Evolutionary conservation across 2,113 vertebrate genomes (phyloP).

Genomic region (Zonotrichia leucophrys): DNA sequence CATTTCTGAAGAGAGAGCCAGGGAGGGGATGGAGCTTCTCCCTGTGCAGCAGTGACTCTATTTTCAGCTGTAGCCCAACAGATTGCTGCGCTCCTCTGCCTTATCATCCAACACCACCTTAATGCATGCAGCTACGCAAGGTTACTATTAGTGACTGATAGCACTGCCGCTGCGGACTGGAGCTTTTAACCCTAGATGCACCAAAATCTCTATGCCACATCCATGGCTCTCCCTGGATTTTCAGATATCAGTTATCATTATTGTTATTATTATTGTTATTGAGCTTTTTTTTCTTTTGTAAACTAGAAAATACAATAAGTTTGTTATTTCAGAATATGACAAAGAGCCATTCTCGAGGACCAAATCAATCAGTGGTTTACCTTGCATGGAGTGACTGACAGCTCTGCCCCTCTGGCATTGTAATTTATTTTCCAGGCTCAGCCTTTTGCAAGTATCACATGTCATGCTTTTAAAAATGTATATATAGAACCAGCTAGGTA

Average conservation of each 20-base stretch:
- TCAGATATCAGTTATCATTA: not conserved
- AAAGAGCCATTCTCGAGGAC: not conserved
- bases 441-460: conserved; percentile 7
- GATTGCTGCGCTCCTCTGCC: conserved; percentile 40
- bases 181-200: conserved; percentile 9
- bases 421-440: conserved; percentile 51
- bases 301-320: not conserved
- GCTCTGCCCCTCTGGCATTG: not conserved
- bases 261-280: not conserved
- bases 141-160: conserved; percentile 64
- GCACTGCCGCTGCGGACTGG: not conserved
- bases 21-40: conserved; percentile 35
- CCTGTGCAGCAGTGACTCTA: not conserved
- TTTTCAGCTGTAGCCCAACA: conserved; percentile 38
- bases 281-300: not conserved
- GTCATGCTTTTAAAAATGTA: conserved; percentile 20
- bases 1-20: conserved; percentile 51
- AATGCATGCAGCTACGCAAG: conserved; percentile 39
- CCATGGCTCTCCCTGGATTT: not conserved
- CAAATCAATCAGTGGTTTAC: conserved; percentile 15
- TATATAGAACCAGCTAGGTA: not conserved
- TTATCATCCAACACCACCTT: conserved; percentile 61
- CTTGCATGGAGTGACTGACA: not conserved
- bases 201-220: not conserved
- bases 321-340: not conserved